A percentile compares a stretch with the other conserved stretches of the same genome.
These are phyloP conservation scores for Rhogogaster chlorosoma DNA, from an alignment of 2,888 invertebrate species.

Conservation along the genomic window DNA sequence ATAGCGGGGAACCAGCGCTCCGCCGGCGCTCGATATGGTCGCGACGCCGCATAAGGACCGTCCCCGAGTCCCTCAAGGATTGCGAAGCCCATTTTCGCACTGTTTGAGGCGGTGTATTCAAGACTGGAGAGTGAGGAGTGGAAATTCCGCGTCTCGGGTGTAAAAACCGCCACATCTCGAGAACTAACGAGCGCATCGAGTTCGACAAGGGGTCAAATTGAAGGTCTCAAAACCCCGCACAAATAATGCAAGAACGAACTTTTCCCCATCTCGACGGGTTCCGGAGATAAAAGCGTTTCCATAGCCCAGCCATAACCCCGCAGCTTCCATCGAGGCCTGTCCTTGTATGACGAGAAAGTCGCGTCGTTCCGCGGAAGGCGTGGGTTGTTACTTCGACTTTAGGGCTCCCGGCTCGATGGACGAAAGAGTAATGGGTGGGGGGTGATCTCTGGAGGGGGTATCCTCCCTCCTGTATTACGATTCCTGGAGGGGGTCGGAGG, in stretches of 20 bases:
- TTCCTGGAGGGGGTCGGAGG: slow-evolving; percentile 52
- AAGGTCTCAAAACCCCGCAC: not conserved
- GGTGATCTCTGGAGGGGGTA: slow-evolving; percentile 10
- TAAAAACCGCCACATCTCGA: not conserved
- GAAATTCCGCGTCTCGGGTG: not conserved
- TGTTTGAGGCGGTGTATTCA: not conserved
- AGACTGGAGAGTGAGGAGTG: not conserved
- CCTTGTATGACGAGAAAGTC: not conserved
- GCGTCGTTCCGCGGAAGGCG: slow-evolving; percentile 6
- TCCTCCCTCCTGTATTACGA: not conserved
- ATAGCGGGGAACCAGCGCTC: not conserved
- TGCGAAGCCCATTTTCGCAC: not conserved
- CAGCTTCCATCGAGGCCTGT: not conserved
- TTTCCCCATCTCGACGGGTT: not conserved
- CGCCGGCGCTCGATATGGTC: slow-evolving; percentile 34
- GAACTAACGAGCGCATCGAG: not conserved
- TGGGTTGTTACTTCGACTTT: slow-evolving; percentile 33
- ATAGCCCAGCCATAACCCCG: not conserved
- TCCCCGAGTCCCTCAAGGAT: not conserved
- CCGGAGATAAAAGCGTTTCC: not conserved
- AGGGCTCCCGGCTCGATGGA: not conserved
- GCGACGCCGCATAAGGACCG: slow-evolving; percentile 12
- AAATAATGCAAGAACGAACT: not conserved
- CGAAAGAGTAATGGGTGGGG: not conserved
- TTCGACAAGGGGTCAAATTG: not conserved